Evolutionary conservation across 1,140 invertebrate genomes (phyloP), one percentile per base, ranked within the genome.

Genomic region (Halyomorpha halys): DNA sequence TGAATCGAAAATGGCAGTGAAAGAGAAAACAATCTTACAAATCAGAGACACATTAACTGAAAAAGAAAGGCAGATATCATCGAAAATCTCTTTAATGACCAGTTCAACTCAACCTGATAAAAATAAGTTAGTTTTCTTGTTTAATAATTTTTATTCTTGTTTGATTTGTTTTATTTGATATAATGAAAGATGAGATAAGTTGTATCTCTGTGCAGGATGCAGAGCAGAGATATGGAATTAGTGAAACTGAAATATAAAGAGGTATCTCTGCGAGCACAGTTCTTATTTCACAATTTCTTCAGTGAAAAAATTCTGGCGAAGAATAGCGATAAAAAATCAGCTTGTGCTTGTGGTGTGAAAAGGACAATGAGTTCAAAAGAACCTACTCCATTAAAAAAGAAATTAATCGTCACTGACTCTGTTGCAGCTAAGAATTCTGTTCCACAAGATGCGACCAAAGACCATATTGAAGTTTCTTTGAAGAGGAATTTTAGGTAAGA

Each of bases 161-260:
- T 61, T 61, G 25, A n/a, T 39, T 61, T 39, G 11, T 39, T 39
- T 11, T 39, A 39, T 39, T 39, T 39, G 13, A 39, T 39, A 13
- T 39, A 13, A 39, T 39, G 34, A 39, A 13, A 11, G 34, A 39
- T 39, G 34, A 39, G 34, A 39, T 39, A 13, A 39, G 34, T 39
- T 39, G 4, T 39, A 39, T 39, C 34, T 39, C 1, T 39, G 34
- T 39, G 39, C 14, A 63, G 61, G 61, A 30, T 30, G 44, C 18
- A 30, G 11, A 30, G 30, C 23, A 18, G 63, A 60, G 59, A 54
- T 45, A 27, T 56, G 18, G 63, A 65, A 47, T 39, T 65, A 23
- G 44, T 60, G 34, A 65, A 45, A 15, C 44, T 65, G 16, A 59
- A 60, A 34, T 51, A 44, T 16, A 65, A 60, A 49, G 63, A 65